phyloP scores from a whole-genome alignment of 2,113 vertebrate genomes.

The Nibea coibor region DNA sequence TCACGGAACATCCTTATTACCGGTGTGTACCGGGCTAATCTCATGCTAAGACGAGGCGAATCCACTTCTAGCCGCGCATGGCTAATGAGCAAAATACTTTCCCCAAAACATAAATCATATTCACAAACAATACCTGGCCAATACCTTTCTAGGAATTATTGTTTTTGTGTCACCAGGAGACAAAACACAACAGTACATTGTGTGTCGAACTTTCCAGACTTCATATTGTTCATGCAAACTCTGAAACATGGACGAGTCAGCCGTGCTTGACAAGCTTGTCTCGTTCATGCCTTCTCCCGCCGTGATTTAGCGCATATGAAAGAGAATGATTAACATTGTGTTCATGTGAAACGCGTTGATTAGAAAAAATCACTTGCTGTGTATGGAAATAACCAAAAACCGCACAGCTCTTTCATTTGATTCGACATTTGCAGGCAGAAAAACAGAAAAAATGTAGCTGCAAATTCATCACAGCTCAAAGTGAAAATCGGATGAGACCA shows the following conservation, averaged over 20 bases:
- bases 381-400: conserved; percentile 17
- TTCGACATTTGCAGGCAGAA: not conserved
- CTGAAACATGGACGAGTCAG: not conserved
- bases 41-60: conserved; percentile 5
- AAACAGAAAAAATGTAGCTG: conserved; percentile 9
- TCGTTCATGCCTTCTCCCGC: conserved; percentile 35
- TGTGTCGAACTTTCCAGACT: not conserved
- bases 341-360: conserved; percentile 54
- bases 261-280: conserved; percentile 25
- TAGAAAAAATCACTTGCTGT: conserved; percentile 38
- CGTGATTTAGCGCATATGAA: conserved; percentile 38
- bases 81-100: conserved; percentile 41
- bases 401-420: conserved; percentile 36
- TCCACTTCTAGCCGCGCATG: not conserved
- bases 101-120: not conserved
- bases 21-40: conserved; percentile 9
- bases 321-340: conserved; percentile 50
- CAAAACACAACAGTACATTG: not conserved
- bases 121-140: conserved; percentile 3
- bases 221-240: not conserved
- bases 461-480: conserved; percentile 59
- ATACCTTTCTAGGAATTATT: conserved; percentile 5
- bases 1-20: conserved; percentile 40
- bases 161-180: conserved; percentile 4
- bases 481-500: conserved; percentile 43